These are phyloP conservation scores for Melanostigma gelatinosum DNA, from an alignment of 2,113 vertebrate species.

Conservation along the genomic window DNA sequence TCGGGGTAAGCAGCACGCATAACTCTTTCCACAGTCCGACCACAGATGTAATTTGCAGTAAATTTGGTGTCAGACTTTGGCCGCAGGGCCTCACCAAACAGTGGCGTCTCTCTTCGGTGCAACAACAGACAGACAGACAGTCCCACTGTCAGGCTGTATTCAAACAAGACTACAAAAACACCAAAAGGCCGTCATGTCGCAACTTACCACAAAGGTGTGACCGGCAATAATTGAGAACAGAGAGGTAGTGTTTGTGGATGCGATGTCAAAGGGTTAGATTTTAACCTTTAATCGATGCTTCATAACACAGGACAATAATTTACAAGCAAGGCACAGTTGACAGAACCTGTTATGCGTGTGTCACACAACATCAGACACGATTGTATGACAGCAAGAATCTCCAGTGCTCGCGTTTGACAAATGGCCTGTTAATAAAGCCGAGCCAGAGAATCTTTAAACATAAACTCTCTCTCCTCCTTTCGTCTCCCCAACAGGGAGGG, in stretches of 20 bases:
- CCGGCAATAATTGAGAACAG: conserved; percentile 50
- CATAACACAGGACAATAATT: conserved; percentile 11
- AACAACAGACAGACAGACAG: conserved; percentile 40
- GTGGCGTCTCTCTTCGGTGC: conserved; percentile 55
- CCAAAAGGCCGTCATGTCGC: conserved; percentile 17
- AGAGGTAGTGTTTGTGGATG: conserved; percentile 42
- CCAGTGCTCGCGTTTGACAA: conserved; percentile 7
- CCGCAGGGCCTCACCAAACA: conserved; percentile 50
- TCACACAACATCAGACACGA: conserved; percentile 24
- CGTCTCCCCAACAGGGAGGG: conserved; percentile 72
- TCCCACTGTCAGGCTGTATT: conserved; percentile 20
- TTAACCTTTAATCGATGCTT: conserved; percentile 32
- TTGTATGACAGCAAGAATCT: conserved; percentile 1
- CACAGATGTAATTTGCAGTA: conserved; percentile 60
- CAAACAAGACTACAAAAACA: conserved; percentile 40
- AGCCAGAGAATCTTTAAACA: conserved; percentile 6
- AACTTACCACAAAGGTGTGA: conserved; percentile 50
- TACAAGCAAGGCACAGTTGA: conserved; percentile 43
- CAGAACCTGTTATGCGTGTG: conserved; percentile 40
- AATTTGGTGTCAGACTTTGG: conserved; percentile 54
- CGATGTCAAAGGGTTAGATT: conserved; percentile 29
- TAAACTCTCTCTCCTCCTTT: conserved; percentile 8
- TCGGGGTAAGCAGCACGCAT: conserved; percentile 79
- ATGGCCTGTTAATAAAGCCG: background rate
- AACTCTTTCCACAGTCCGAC: conserved; percentile 41